Evolutionary conservation across 1,140 invertebrate genomes (phyloP), one percentile per base, ranked within the genome.

Genomic region (Semibalanus balanoides): DNA sequence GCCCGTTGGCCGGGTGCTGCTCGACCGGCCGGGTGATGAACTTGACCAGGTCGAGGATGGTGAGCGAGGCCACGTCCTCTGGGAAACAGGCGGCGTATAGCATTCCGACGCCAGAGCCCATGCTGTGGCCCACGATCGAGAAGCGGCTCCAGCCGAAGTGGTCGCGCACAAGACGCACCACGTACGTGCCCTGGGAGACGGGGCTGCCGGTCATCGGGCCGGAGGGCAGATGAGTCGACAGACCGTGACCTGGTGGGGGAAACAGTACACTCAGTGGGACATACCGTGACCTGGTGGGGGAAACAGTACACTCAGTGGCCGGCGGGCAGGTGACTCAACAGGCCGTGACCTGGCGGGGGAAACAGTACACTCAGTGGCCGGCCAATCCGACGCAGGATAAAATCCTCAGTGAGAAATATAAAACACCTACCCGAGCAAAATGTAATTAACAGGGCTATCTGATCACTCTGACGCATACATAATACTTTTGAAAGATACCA

Each of bases 91-190:
- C 74, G 7, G 77, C 69, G 40, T 80, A 80, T 19, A 78, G 35
- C 29, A 80, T 78, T 3, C 77, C 77, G 31, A 80, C 77, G 19
- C 77, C 78, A 31, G 77, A 76, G 27, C 79, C 79, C 78, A 80
- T 79, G 43, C 79, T 80, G 76, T 80, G 79, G 0, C 78, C 78
- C 14, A 80, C 74, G 29, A 75, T 74, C n/a, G 69, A 78, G 72
- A 80, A 80, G 17, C 74, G 72, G 27, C 76, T 75, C 79, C 79
- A 80, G 29, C 77, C 79, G 14, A 79, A 64, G 17, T 72, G 70
- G 28, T 72, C 70, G 70, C 70, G 70, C 9, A 72, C 29, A 3
- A 72, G 3, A 3, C 70, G 70, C 3, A 72, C n/a, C 5, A 29
- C 5, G 11, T 22, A 14, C 11, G n/a, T 29, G 51, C 51, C 51